These are phyloP conservation scores for Solea solea DNA, from an alignment of 2,113 vertebrate species.

Conservation along the genomic window DNA sequence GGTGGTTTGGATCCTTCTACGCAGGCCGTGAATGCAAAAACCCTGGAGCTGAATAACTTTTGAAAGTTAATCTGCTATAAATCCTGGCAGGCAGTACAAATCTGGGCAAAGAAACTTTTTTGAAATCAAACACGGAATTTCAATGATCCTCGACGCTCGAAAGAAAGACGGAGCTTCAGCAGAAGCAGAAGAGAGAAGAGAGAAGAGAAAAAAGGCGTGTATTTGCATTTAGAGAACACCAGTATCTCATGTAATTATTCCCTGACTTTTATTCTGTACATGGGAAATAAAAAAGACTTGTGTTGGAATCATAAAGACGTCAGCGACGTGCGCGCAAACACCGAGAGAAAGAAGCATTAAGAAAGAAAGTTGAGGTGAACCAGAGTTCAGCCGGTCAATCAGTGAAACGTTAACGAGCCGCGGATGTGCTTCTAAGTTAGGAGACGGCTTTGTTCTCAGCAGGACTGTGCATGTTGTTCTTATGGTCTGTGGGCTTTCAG, in stretches of 20 bases:
- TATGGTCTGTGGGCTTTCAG: constrained; percentile 29
- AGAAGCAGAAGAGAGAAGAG: constrained; percentile 9
- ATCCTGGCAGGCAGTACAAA: constrained; percentile 67
- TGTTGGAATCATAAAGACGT: constrained; percentile 17
- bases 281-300: background rate
- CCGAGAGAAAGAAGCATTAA: constrained; percentile 1
- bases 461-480: constrained; percentile 31
- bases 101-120: constrained; percentile 66
- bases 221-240: constrained; percentile 2
- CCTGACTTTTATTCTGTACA: background rate
- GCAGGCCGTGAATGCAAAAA: constrained; percentile 45
- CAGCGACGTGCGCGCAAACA: background rate
- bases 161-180: constrained; percentile 10
- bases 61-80: constrained; percentile 74
- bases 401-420: constrained; percentile 50
- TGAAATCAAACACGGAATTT: constrained; percentile 66
- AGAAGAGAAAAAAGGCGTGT: constrained; percentile 18
- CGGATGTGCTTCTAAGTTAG: constrained; percentile 44
- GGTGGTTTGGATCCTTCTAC: constrained; percentile 31
- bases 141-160: constrained; percentile 42
- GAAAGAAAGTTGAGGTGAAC: constrained; percentile 36
- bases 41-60: constrained; percentile 70
- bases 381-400: constrained; percentile 67
- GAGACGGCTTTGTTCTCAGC: constrained; percentile 59
- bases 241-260: background rate